Evolutionary conservation across 2,888 invertebrate species (phyloP), one percentile per base, ranked within the genome.

Genomic region (Apotomis turbidana): DNA sequence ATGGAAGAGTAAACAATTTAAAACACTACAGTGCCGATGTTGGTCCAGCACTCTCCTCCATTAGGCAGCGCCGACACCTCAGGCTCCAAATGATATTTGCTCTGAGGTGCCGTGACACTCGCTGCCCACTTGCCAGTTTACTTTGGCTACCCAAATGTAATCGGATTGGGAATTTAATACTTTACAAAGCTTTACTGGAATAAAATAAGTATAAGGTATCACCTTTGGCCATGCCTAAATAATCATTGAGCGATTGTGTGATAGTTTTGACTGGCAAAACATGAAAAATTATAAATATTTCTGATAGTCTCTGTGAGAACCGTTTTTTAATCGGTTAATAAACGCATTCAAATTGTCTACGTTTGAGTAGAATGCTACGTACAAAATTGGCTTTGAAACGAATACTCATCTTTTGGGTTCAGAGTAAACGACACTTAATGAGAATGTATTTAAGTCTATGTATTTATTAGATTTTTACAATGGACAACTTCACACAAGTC

Each of bases 1-100:
- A 93, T 93, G 93, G 93, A 86, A 90, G 87, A 86, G 90, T 86
- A 93, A 94, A 94, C 91, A 94, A 87, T 93, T 93, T 94, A 93
- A 93, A 93, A 94, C 93, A 93, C 93, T 91, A 90, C 88, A 90
- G 86, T 75, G 84, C 85, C 83, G 80, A 84, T 93, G 89, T 93
- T 93, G 89, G 90, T 86, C 87, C 88, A 93, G 91, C 93, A 93
- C 93, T 93, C 88, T 87, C 85, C 85, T 89, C 92, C 93, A 93
- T 93, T 93, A 93, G 91, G 84, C 87, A 82, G 75, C 79, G 82
- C 90, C 86, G 91, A 91, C 92, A 91, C 90, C 92, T 91, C 83
- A 87, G 83, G 85, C 86, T 87, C 89, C 90, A 90, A 91, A 90
- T 86, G 79, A 83, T 91, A 87, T 91, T 93, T 91, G 86, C 80